Conservation (phyloP, 2,888 invertebrate genomes). For the Drosophila pseudotalamancana region DNA sequence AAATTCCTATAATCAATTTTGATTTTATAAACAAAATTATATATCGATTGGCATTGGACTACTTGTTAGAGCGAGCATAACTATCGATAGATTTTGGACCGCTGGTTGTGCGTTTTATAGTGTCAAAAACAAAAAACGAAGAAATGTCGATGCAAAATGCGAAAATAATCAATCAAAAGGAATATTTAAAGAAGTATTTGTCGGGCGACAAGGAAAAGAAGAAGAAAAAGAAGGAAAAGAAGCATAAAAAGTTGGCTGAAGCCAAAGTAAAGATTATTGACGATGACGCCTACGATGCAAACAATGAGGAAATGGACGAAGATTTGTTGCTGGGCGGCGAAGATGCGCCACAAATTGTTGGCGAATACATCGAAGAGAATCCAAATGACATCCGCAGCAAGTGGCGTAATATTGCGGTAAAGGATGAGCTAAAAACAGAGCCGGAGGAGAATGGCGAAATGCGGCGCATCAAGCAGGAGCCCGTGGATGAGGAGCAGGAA, state of each 20-base stretch:
- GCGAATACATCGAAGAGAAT: constrained; percentile 92
- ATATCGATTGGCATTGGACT: not conserved
- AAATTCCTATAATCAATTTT: too few relatives aligned
- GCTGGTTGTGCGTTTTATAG: constrained; percentile 3
- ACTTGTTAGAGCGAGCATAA: not conserved
- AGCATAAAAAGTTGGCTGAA: constrained; percentile 44
- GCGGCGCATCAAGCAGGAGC: constrained; percentile 45
- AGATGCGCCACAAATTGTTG: constrained; percentile 95
- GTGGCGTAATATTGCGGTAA: constrained; percentile 82
- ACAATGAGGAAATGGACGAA: constrained; percentile 84
- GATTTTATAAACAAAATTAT: too few relatives aligned
- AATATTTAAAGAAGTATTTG: constrained; percentile 92
- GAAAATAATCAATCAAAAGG: constrained; percentile 88
- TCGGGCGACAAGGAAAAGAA: constrained; percentile 87
- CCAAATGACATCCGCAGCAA: constrained; percentile 86
- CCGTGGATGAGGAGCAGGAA: constrained; percentile 44
- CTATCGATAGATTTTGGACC: constrained; percentile 18
- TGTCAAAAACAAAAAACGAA: not conserved
- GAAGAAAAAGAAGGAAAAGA: constrained; percentile 86
- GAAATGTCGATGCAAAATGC: constrained; percentile 70
- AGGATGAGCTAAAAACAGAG: constrained; percentile 62
- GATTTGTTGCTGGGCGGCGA: constrained; percentile 90
- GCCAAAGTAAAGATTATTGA: constrained; percentile 93
- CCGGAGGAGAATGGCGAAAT: constrained; percentile 6
- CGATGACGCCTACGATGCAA: constrained; percentile 88